Percentiles rank a stretch among this genome's conserved stretches.
These are phyloP conservation scores for Amiota communis DNA, from an alignment of 2,888 invertebrate species.

Conservation along the genomic window DNA sequence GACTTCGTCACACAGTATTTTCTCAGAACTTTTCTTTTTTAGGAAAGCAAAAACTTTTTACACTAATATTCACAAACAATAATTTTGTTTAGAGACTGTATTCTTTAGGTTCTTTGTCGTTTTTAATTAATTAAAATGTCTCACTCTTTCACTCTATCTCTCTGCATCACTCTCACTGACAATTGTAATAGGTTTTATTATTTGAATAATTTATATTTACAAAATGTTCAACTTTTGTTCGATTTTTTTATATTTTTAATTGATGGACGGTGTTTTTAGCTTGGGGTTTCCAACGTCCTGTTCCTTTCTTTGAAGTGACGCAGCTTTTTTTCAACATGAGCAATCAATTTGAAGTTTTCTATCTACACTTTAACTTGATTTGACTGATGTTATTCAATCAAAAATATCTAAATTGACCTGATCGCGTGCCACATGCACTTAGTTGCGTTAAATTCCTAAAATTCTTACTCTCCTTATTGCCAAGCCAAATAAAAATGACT, in stretches of 20 bases:
- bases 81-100: no score
- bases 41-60: no score
- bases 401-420: constrained; percentile 59
- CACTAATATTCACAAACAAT: no score
- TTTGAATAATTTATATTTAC: no score
- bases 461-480: constrained; percentile 43
- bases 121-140: no score
- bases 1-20: no score
- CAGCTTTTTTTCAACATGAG: not conserved
- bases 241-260: constrained; percentile 12
- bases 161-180: no score
- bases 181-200: no score
- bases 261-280: constrained; percentile 16
- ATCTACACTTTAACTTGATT: not conserved
- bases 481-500: not conserved
- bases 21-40: no score
- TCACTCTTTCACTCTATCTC: no score
- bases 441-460: no score
- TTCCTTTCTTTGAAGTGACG: not conserved
- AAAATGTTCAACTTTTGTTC: not conserved
- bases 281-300: not conserved
- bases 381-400: constrained; percentile 30
- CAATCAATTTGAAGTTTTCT: not conserved
- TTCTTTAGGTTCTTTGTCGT: no score
- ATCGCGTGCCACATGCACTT: constrained; percentile 50